Conservation (phyloP, 2,113 vertebrate species). For the Arothron firmamentum region DNA sequence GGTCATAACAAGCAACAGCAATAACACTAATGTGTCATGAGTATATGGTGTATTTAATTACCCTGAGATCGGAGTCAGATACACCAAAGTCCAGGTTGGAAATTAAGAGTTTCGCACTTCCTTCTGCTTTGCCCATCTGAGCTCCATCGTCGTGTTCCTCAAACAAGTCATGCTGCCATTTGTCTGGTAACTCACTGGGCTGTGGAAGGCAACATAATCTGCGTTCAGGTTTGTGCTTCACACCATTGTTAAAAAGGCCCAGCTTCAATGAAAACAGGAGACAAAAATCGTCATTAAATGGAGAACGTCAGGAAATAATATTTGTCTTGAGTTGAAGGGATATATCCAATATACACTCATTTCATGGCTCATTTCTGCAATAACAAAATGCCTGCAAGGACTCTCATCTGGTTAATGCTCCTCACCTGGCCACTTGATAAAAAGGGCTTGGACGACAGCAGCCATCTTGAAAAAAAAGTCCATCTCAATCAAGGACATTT, state of each 20-base stretch:
- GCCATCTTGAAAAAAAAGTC: slow-evolving; percentile 29
- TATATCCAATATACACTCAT: no score
- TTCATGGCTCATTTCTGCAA: no score
- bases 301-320: not conserved
- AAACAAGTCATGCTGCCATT: slow-evolving; percentile 96
- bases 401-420: not conserved
- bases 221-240: not conserved
- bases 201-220: slow-evolving; percentile 52
- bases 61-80: slow-evolving; percentile 93
- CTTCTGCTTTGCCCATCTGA: slow-evolving; percentile 27
- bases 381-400: no score
- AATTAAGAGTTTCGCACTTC: slow-evolving; percentile 86
- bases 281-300: not conserved
- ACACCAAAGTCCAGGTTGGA: slow-evolving; percentile 96
- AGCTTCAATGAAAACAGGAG: not conserved
- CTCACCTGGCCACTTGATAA: slow-evolving; percentile 2
- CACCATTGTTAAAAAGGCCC: not conserved
- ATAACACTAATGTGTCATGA: rapidly evolving
- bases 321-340: not conserved
- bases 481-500: not conserved
- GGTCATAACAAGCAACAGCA: not conserved
- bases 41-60: slow-evolving; percentile 30
- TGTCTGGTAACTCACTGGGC: slow-evolving; percentile 94
- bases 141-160: slow-evolving; percentile 80
- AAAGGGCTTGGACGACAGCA: slow-evolving; percentile 8